Conservation (phyloP, 2,888 invertebrate species). For the Xylota segnis region DNA sequence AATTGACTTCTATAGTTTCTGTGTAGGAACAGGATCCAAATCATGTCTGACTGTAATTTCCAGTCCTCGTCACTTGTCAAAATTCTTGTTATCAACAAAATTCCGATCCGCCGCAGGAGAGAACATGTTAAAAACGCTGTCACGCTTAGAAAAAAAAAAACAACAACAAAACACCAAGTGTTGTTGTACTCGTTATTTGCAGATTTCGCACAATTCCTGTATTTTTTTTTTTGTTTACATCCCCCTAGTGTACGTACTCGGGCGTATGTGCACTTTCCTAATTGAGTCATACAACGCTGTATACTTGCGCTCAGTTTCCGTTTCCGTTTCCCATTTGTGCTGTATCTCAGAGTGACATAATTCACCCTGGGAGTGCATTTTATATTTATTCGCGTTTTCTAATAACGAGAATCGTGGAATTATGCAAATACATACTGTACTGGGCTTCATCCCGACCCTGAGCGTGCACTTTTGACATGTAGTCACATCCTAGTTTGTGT, state of each 20-base stretch:
- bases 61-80: constrained; percentile 31
- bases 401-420: constrained; percentile 1
- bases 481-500: neutral
- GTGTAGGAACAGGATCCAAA: too few relatives aligned
- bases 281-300: constrained; percentile 57
- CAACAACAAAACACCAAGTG: neutral
- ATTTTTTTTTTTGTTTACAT: constrained; percentile 17
- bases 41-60: constrained; percentile 23
- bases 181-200: constrained; percentile 49
- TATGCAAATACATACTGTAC: constrained; percentile 3
- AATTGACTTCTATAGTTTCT: too few relatives aligned
- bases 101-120: neutral
- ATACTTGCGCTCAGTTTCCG: constrained; percentile 46
- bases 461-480: neutral
- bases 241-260: constrained; percentile 39
- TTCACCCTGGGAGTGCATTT: constrained; percentile 50
- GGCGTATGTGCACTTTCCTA: constrained; percentile 68
- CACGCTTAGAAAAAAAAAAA: neutral
- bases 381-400: constrained; percentile 11
- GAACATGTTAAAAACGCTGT: constrained; percentile 9
- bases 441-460: neutral
- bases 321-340: constrained; percentile 48
- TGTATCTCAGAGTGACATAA: constrained; percentile 45
- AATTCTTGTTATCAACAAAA: constrained; percentile 45
- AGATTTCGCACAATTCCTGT: constrained; percentile 41